Conservation (phyloP, 2,888 invertebrate genomes). For the Drosophila paranaensis region DNA sequence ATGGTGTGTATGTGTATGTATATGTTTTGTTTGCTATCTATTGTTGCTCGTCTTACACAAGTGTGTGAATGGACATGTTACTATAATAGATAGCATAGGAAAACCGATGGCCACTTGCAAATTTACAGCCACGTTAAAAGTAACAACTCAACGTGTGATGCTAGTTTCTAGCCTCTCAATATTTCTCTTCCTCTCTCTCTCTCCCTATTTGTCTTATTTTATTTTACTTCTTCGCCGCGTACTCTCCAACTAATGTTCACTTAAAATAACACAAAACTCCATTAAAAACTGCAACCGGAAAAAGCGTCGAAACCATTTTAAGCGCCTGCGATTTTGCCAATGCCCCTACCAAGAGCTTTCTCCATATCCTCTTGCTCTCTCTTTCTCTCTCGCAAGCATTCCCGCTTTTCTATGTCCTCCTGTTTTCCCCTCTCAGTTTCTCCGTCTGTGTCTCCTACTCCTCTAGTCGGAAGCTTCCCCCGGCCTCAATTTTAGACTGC, state of each 20-base stretch:
- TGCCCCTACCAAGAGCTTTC: neutral
- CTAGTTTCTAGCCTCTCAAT: no score
- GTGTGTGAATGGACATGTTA: no score
- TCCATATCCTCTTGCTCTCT: no score
- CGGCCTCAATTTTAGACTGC: slow-evolving; percentile 45
- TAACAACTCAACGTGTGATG: slow-evolving; percentile 8
- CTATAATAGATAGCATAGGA: neutral
- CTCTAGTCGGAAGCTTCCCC: neutral
- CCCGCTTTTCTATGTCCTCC: no score
- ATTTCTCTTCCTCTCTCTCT: no score
- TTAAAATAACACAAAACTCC: slow-evolving; percentile 77
- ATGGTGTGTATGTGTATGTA: no score
- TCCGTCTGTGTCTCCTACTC: neutral
- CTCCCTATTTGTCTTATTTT: neutral
- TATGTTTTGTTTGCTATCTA: no score
- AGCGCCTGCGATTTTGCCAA: slow-evolving; percentile 66
- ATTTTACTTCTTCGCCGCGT: slow-evolving; percentile 21
- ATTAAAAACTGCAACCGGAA: slow-evolving; percentile 75
- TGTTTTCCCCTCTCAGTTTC: neutral
- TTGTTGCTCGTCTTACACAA: no score
- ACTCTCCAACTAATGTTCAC: slow-evolving; percentile 68
- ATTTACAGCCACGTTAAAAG: slow-evolving; percentile 39
- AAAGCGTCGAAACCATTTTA: slow-evolving; percentile 72
- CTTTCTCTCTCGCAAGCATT: no score
- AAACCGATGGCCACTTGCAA: slow-evolving; percentile 42